These are phyloP conservation scores for Tenthredo scrophulariae DNA, from an alignment of 2,888 invertebrate genomes.

Conservation along the genomic window DNA sequence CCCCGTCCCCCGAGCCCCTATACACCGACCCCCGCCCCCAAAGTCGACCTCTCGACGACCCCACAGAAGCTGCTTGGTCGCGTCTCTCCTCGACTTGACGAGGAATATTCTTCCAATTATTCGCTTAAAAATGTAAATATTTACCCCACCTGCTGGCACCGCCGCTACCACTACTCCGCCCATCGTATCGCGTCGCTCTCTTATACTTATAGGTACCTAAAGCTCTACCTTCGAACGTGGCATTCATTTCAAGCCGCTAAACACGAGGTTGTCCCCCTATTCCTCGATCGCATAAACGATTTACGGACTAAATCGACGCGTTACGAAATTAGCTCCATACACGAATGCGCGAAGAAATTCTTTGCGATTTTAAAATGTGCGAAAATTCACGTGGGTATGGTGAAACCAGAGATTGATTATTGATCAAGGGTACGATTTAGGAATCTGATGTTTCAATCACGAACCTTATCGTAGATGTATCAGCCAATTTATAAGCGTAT, in stretches of 20 bases:
- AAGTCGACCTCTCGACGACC: slow-evolving; percentile 58
- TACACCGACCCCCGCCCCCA: slow-evolving; percentile 54
- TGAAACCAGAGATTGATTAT: not conserved
- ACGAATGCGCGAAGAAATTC: not conserved
- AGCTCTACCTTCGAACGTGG: not conserved
- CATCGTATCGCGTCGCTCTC: not conserved
- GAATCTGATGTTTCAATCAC: slow-evolving; percentile 6
- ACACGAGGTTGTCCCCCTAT: not conserved
- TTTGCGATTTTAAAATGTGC: not conserved
- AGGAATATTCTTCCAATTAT: slow-evolving; percentile 74
- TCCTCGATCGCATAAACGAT: not conserved
- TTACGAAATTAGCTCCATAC: not conserved
- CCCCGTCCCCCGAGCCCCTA: slow-evolving; percentile 61
- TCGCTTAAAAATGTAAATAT: slow-evolving; percentile 68
- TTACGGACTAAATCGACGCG: not conserved
- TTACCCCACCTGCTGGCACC: slow-evolving; percentile 56
- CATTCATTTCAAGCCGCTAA: slow-evolving; percentile 45
- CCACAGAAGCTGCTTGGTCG: slow-evolving; percentile 51
- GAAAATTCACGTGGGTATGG: not conserved
- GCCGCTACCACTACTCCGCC: not conserved
- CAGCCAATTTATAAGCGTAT: not conserved
- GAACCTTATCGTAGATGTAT: not conserved
- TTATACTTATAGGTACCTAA: not conserved
- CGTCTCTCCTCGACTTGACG: slow-evolving; percentile 68
- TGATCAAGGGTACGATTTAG: not conserved